These are phyloP conservation scores for Troglohyphantes excavatus DNA, from an alignment of 2,888 invertebrate species.

Conservation along the genomic window DNA sequence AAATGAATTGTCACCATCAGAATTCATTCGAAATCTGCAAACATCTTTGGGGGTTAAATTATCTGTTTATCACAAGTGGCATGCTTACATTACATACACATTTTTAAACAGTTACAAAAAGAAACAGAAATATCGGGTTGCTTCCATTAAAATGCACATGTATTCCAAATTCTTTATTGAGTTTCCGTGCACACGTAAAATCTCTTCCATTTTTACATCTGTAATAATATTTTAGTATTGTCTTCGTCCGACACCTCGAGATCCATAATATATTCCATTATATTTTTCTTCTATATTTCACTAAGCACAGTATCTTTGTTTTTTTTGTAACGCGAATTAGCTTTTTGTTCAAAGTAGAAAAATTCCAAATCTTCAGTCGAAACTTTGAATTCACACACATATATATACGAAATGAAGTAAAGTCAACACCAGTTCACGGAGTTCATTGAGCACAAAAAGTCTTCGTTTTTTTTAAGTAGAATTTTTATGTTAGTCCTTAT, in stretches of 20 bases:
- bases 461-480: background rate
- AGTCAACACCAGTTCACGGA: constrained; percentile 1
- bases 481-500: background rate
- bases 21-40: background rate
- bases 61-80: background rate
- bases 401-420: constrained; percentile 5
- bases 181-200: background rate
- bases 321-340: background rate
- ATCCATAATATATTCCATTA: background rate
- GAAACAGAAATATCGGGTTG: background rate
- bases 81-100: background rate
- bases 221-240: background rate
- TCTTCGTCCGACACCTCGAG: background rate
- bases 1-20: background rate
- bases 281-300: background rate
- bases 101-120: too few relatives aligned
- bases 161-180: background rate
- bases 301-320: background rate
- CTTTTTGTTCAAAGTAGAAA: background rate
- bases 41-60: background rate
- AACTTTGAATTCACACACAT: constrained; percentile 28
- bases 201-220: background rate
- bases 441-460: constrained; percentile 23
- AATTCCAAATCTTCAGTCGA: background rate
- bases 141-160: background rate